These are phyloP conservation scores for Pampusana beccarii DNA, from an alignment of 2,113 vertebrate species.

Conservation along the genomic window DNA sequence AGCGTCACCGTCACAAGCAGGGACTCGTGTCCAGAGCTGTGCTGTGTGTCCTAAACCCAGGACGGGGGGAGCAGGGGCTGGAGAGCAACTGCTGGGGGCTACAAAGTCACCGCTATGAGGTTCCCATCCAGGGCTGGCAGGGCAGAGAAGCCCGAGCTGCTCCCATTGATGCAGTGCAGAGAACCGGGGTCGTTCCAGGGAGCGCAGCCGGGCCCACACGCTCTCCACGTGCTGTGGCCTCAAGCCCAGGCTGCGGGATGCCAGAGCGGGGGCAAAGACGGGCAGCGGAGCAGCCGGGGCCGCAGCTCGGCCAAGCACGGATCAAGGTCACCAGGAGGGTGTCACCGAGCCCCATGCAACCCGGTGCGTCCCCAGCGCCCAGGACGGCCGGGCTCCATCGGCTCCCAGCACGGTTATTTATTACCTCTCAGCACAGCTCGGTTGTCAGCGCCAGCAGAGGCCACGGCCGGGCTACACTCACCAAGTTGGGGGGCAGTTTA, in stretches of 20 bases:
- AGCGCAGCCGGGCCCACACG: fast-evolving
- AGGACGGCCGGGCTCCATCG: not conserved
- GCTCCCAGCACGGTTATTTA: not conserved
- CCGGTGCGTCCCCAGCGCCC: not conserved
- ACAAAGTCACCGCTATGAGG: fast-evolving
- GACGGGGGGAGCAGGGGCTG: not conserved
- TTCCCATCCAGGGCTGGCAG: not conserved
- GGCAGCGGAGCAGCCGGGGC: not conserved
- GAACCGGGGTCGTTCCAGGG: not conserved
- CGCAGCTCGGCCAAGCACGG: not conserved
- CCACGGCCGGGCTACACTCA: constrained; percentile 58
- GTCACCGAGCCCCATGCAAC: fast-evolving
- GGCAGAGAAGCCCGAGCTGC: not conserved
- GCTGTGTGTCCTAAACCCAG: fast-evolving
- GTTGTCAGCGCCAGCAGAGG: fast-evolving
- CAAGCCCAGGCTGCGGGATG: not conserved
- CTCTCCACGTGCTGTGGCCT: not conserved
- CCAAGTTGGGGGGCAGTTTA: constrained; percentile 94
- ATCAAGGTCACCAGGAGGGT: not conserved
- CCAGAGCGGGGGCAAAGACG: not conserved
- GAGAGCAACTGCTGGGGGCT: not conserved
- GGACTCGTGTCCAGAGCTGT: not conserved
- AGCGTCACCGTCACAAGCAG: fast-evolving
- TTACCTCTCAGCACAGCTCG: not conserved
- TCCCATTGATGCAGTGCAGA: fast-evolving